Percentiles rank a stretch among this genome's conserved stretches.
Conservation (phyloP, 1,140 invertebrate genomes). For the Ridgeia piscesae region DNA sequence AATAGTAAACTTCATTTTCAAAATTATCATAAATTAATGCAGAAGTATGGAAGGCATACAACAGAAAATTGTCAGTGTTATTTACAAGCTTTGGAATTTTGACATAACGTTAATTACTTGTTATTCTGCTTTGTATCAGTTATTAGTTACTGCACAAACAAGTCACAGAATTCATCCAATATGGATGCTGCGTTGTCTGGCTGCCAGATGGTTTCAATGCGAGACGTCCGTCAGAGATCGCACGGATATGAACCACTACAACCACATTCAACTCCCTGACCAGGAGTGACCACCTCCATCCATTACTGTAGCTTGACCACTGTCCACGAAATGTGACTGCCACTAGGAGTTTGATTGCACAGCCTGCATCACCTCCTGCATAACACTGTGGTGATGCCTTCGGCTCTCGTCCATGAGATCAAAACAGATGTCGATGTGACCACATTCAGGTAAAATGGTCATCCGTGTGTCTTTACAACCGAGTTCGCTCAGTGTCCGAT, state of each 20-base stretch:
- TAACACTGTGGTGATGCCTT: constrained; percentile 42
- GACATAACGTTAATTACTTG: background rate
- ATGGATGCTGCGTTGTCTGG: background rate
- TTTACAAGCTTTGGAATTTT: background rate
- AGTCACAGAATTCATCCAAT: background rate
- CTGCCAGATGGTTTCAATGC: background rate
- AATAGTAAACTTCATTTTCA: background rate
- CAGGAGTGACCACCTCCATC: background rate
- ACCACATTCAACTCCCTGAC: background rate
- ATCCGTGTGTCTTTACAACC: constrained; percentile 25
- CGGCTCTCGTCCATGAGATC: constrained; percentile 47
- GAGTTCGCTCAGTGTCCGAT: constrained; percentile 34
- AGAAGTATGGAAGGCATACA: background rate
- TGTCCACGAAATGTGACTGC: background rate
- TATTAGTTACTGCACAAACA: background rate
- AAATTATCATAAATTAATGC: background rate
- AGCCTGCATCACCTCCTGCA: constrained; percentile 32
- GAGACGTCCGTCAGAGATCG: background rate
- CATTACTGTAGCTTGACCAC: background rate
- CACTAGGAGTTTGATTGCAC: background rate
- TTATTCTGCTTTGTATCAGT: background rate
- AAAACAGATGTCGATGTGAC: constrained; percentile 49
- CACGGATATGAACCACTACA: background rate
- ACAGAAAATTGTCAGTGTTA: background rate
- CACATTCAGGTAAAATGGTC: constrained; percentile 48